phyloP scores from a whole-genome alignment of 2,888 invertebrate genomes.

The Geophilus truncorum region DNA sequence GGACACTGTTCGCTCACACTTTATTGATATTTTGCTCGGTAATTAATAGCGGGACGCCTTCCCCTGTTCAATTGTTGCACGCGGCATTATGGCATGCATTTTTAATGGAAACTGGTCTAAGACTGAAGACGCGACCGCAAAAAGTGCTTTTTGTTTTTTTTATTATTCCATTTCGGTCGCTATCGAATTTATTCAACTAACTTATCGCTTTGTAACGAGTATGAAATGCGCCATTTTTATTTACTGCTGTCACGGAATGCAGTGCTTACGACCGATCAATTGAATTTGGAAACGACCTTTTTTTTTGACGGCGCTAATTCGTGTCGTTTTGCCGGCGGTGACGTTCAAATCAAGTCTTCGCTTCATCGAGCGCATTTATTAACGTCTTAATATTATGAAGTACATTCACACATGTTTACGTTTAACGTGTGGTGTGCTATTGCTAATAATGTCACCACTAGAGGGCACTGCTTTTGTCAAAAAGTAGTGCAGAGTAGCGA shows the following conservation, averaged over 20 bases:
- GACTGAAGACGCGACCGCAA: not conserved
- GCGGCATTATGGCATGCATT: too few relatives aligned
- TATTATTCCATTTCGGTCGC: not conserved
- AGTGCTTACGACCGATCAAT: not conserved
- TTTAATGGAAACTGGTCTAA: not conserved
- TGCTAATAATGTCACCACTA: too few relatives aligned
- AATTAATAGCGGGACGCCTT: too few relatives aligned
- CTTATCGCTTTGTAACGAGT: not conserved
- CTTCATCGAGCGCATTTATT: not conserved
- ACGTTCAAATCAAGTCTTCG: not conserved
- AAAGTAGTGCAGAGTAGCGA: too few relatives aligned
- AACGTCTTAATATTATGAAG: not conserved
- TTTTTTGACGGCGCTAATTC: not conserved
- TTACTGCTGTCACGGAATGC: not conserved
- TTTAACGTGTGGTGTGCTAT: too few relatives aligned
- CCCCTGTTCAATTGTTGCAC: too few relatives aligned
- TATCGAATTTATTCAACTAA: not conserved
- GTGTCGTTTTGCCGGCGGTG: not conserved
- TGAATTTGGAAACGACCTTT: not conserved
- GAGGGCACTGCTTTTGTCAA: too few relatives aligned
- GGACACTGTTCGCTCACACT: too few relatives aligned
- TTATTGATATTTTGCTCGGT: too few relatives aligned
- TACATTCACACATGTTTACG: too few relatives aligned
- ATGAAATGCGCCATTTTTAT: slow-evolving; percentile 22
- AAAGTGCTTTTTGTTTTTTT: not conserved